Evolutionary conservation across 37 sponge, comb jelly and placozoan genomes (phyloP).

Genomic region (Oopsacas minuta): DNA sequence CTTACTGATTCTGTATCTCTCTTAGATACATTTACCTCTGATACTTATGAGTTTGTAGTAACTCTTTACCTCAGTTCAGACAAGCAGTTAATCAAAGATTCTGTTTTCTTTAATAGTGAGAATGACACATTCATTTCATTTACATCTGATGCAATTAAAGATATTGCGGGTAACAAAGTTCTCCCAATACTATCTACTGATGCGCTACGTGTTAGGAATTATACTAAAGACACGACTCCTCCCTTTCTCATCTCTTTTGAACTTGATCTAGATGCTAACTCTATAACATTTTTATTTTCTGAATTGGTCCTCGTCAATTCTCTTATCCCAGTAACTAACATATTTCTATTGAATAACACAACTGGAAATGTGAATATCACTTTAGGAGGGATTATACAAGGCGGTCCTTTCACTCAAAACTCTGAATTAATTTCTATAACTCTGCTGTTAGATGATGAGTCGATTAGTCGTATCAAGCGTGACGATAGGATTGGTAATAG

Average conservation of each 20-base stretch:
- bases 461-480: constrained; percentile 4
- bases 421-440: not conserved
- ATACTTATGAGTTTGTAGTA: constrained; percentile 23
- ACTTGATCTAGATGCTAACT: constrained; percentile 52
- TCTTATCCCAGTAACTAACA: not conserved
- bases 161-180: constrained; percentile 46
- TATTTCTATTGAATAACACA: not conserved
- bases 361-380: not conserved
- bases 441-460: not conserved
- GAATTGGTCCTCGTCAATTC: not conserved
- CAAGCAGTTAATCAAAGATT: constrained; percentile 52
- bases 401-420: not conserved
- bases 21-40: constrained; percentile 14
- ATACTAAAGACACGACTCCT: constrained; percentile 35
- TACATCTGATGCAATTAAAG: constrained; percentile 44
- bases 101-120: constrained; percentile 38
- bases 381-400: not conserved
- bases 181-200: not conserved
- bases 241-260: constrained; percentile 42
- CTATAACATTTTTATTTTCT: constrained; percentile 43
- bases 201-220: constrained; percentile 30
- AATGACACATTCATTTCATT: constrained; percentile 46
- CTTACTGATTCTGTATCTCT: constrained; percentile 30
- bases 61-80: constrained; percentile 32
- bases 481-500: not conserved